phyloP scores from a whole-genome alignment of 2,113 vertebrate genomes.

The Calonectris borealis region DNA sequence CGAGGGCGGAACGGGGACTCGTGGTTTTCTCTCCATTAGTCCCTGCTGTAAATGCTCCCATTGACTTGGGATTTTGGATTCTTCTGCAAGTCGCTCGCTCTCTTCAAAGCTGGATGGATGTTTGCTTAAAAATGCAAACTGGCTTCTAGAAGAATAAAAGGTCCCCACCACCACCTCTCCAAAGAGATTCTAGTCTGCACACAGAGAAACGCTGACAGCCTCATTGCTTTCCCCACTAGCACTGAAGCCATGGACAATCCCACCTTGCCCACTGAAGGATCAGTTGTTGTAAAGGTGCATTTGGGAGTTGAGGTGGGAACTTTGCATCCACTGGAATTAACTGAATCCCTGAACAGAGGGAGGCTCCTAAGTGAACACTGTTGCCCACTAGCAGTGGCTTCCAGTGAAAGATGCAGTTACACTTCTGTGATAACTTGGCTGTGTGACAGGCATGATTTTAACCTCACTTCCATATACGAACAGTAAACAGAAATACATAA shows the following conservation, averaged over 20 bases:
- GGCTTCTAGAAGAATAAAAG: neutral
- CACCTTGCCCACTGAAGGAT: neutral
- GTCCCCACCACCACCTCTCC: neutral
- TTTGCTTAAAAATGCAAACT: constrained; percentile 2
- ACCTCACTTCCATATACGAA: neutral
- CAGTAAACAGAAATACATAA: neutral
- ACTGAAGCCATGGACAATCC: neutral
- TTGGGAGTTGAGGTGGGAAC: neutral
- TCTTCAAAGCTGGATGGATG: neutral
- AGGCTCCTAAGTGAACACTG: neutral
- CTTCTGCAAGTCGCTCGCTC: neutral
- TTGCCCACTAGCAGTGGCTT: neutral
- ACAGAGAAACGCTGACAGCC: neutral
- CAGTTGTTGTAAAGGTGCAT: neutral
- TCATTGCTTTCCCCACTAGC: neutral
- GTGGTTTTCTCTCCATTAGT: neutral
- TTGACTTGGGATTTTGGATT: neutral
- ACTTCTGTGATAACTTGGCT: neutral
- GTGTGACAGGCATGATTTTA: neutral
- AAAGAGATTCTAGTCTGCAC: neutral
- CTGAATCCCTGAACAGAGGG: neutral
- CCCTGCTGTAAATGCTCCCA: neutral
- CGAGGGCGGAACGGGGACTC: neutral
- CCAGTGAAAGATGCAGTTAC: neutral
- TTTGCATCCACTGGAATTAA: neutral